These are phyloP conservation scores for Brenthis daphne DNA, from an alignment of 2,888 invertebrate genomes.

Conservation along the genomic window DNA sequence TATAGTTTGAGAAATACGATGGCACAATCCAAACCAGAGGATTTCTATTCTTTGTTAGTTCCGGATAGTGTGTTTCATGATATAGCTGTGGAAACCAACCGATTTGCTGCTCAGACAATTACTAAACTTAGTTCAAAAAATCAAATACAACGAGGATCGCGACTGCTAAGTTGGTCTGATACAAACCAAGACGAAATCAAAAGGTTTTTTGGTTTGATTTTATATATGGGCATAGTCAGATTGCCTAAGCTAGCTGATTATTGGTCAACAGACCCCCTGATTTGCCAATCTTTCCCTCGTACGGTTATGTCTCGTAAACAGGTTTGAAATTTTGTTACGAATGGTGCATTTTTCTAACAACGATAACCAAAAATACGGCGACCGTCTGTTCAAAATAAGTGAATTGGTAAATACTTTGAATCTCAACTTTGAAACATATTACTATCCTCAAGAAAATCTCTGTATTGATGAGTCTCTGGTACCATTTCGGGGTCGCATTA, in stretches of 20 bases:
- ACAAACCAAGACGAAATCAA: constrained; percentile 40
- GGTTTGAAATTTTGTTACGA: constrained; percentile 27
- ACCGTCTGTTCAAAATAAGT: constrained; percentile 34
- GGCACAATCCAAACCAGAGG: constrained; percentile 37
- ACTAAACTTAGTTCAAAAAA: constrained; percentile 28
- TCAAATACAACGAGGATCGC: constrained; percentile 34
- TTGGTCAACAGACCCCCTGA: constrained; percentile 29
- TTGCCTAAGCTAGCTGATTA: constrained; percentile 36
- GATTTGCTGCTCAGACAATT: constrained; percentile 34
- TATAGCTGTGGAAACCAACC: constrained; percentile 39
- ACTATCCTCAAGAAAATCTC: constrained; percentile 26
- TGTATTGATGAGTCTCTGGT: constrained; percentile 34
- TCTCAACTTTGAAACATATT: constrained; percentile 23
- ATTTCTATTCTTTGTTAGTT: constrained; percentile 42
- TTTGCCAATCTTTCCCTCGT: constrained; percentile 24
- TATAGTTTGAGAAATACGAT: constrained; percentile 38
- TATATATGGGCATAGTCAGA: constrained; percentile 40
- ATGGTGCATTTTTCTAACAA: constrained; percentile 28
- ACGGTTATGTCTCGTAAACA: constrained; percentile 24
- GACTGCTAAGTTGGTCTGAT: constrained; percentile 36
- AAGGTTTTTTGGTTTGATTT: constrained; percentile 38
- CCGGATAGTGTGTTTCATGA: constrained; percentile 39
- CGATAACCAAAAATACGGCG: constrained; percentile 29
- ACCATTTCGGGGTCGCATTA: constrained; percentile 41
- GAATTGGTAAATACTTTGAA: constrained; percentile 25